phyloP scores from a whole-genome alignment of 1,140 invertebrate species.

The Acyrthosiphon pisum region DNA sequence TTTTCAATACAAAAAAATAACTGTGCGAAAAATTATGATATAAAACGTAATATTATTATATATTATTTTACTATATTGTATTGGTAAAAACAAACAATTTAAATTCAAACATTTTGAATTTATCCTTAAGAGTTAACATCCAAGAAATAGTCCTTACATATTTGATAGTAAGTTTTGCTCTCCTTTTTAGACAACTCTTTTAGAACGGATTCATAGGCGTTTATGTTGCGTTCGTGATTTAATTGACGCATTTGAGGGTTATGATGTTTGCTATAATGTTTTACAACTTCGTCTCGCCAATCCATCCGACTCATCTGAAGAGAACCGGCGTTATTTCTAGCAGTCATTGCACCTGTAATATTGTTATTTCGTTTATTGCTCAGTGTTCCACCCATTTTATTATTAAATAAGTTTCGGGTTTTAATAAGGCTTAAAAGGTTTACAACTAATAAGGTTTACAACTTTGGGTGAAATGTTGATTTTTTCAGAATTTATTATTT shows the following conservation, averaged over 20 bases:
- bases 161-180: neutral
- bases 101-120: neutral
- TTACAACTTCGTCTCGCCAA: neutral
- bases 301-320: neutral
- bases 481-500: neutral
- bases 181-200: neutral
- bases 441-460: no score
- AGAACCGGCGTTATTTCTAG: neutral
- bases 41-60: neutral
- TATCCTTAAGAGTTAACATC: neutral
- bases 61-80: neutral
- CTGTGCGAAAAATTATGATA: neutral
- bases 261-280: neutral
- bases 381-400: neutral
- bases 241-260: neutral
- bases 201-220: neutral
- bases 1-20: neutral
- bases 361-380: neutral
- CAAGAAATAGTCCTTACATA: neutral
- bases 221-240: neutral
- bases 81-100: neutral
- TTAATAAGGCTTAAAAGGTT: neutral
- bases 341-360: neutral
- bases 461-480: neutral
- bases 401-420: neutral